Evolutionary conservation across 2,113 vertebrate species (phyloP).

Genomic region (Ahaetulla prasina): DNA sequence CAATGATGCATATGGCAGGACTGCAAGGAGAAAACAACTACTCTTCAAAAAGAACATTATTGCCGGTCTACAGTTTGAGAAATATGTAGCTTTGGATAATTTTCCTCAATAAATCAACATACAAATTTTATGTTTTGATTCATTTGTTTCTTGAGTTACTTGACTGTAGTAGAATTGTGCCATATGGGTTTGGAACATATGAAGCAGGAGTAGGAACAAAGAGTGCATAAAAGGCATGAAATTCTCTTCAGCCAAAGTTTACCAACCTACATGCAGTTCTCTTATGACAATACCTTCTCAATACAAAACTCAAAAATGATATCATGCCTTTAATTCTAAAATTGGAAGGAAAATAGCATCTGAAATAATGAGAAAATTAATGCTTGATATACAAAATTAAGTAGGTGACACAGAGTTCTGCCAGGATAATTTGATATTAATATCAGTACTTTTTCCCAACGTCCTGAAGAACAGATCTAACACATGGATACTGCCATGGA

Average conservation of each 20-base stretch:
- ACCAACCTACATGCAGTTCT: not conserved
- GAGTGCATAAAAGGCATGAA: not conserved
- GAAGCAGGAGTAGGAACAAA: not conserved
- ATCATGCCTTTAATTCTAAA: not conserved
- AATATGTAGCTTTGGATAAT: not conserved
- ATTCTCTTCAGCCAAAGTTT: not conserved
- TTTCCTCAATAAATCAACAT: not conserved
- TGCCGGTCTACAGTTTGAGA: not conserved
- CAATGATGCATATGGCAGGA: not conserved
- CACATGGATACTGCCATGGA: not conserved
- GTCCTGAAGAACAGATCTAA: not conserved
- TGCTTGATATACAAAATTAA: not conserved
- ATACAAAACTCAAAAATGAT: not conserved
- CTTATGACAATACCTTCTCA: not conserved
- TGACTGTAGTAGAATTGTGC: not conserved
- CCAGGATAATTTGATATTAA: not conserved
- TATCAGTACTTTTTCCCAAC: not conserved
- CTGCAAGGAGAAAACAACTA: not conserved
- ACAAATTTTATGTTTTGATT: not conserved
- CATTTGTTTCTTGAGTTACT: not conserved
- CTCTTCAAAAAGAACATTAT: not conserved
- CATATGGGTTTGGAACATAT: not conserved
- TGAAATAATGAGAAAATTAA: not conserved
- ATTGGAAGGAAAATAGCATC: not conserved
- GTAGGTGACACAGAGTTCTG: not conserved